phyloP scores from a whole-genome alignment of 2,113 vertebrate genomes.

The Ariopsis seemanni region DNA sequence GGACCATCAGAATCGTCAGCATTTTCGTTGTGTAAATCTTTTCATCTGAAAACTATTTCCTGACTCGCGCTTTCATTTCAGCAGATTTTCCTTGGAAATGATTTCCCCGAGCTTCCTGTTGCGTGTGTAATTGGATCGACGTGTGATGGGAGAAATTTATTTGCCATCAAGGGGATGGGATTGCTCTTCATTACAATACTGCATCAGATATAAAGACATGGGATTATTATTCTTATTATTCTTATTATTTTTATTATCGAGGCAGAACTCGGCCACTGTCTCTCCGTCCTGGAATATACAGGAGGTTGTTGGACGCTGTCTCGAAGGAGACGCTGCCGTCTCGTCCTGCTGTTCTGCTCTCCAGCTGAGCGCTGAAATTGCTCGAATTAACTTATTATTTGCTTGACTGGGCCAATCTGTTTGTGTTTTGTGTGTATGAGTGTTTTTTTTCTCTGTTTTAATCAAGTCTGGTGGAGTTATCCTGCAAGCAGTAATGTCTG shows the following conservation, averaged over 20 bases:
- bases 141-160: slow-evolving; percentile 62
- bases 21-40: slow-evolving; percentile 60
- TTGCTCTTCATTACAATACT: slow-evolving; percentile 57
- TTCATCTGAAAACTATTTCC: slow-evolving; percentile 64
- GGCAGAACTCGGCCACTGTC: neutral
- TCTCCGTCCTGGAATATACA: slow-evolving; percentile 1
- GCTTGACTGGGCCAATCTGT: slow-evolving; percentile 80
- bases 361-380: slow-evolving; percentile 76
- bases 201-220: slow-evolving; percentile 29
- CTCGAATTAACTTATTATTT: slow-evolving; percentile 85
- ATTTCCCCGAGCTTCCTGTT: slow-evolving; percentile 67
- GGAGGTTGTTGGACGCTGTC: slow-evolving; percentile 50
- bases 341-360: slow-evolving; percentile 74
- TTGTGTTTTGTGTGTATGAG: slow-evolving; percentile 70
- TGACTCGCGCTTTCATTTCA: slow-evolving; percentile 68
- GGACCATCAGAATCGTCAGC: slow-evolving; percentile 61
- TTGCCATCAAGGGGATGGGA: slow-evolving; percentile 55
- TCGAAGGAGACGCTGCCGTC: slow-evolving; percentile 65
- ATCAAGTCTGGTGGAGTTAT: slow-evolving; percentile 71
- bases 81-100: slow-evolving; percentile 62
- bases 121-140: slow-evolving; percentile 70
- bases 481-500: slow-evolving; percentile 60
- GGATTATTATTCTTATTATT: neutral
- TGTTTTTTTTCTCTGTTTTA: slow-evolving; percentile 63
- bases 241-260: neutral